Evolutionary conservation across 2,113 vertebrate species (phyloP), one percentile per base, ranked within the genome.

Genomic region (Suricata suricatta): DNA sequence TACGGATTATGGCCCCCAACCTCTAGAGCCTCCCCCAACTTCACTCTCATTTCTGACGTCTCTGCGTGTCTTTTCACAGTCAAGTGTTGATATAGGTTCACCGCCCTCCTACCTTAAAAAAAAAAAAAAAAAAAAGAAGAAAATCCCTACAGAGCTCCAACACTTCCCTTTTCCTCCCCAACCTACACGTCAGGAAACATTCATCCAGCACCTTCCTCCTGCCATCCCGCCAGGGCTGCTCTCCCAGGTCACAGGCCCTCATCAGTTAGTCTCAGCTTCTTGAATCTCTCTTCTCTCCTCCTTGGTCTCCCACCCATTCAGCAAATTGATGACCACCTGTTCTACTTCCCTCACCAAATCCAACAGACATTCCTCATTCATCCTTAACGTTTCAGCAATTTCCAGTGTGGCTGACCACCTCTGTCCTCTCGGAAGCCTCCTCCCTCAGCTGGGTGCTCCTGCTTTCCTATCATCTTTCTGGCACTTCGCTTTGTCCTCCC

Each of bases 291-390:
- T 57, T 19, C 64, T 19, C 41, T 60, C 29, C 76, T 38, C 77
- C 41, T 72, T 15, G 13, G 64, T 54, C 63, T 96, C 38, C 74
- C 87, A 72, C 8, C 66, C 52, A 54, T 52, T 29, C 97, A 99
- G 99, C 96, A 99, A 99, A 19, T 98, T 99, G 44, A 98, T 99
- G 99, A 99, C 99, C 60, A 98, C 98, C 1, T 99, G 98, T 90
- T 99, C 99, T 81, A 98, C 98, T 29, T 57, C 98, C 23, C 77
- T 97, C 21, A 98, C 98, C 2, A 57, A 74, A 72, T 29, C 52
- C 79, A 64, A 35, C 19, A 35, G 72, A 38, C 12, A 57, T 50
- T 31, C 25, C 52, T 74, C 31, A 44, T 29, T 21, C 15, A 27
- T 93, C 21, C 44, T 68, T 38, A 27, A n/a, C 33, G 19, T n/a